These are phyloP conservation scores for Ictidomys tridecemlineatus DNA, from an alignment of 2,113 vertebrate species.

Conservation along the genomic window DNA sequence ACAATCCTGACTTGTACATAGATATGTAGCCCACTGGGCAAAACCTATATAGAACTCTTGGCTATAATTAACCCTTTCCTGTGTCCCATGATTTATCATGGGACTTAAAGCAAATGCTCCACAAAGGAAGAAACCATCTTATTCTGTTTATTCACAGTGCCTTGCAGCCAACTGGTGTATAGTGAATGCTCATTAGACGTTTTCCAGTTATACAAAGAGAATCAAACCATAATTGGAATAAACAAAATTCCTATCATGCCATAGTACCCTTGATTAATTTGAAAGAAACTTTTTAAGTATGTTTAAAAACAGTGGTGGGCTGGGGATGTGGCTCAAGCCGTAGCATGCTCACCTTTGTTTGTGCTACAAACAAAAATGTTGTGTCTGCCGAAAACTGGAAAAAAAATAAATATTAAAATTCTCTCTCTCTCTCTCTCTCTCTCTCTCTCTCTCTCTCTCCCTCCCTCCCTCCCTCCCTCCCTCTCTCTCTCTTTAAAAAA, in stretches of 20 bases:
- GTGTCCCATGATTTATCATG: not conserved
- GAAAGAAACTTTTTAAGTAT: constrained; percentile 8
- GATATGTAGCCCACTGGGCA: not conserved
- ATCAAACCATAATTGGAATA: not conserved
- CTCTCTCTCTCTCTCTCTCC: no score
- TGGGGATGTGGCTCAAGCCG: no score
- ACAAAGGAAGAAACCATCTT: not conserved
- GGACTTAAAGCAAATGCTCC: constrained; percentile 10
- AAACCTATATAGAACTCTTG: not conserved
- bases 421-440: no score
- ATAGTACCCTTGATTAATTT: not conserved
- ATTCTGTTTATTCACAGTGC: constrained; percentile 1
- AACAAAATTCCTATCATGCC: not conserved
- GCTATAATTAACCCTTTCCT: not conserved
- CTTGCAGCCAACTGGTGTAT: not conserved
- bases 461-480: no score
- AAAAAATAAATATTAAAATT: no score
- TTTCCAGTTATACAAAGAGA: not conserved
- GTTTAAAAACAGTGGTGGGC: not conserved
- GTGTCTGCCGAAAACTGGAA: no score
- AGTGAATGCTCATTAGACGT: not conserved
- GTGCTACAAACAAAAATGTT: no score
- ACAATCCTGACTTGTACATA: not conserved
- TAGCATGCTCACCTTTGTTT: no score
- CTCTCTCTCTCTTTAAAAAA: no score